Evolutionary conservation across 2,888 invertebrate genomes (phyloP), one percentile per base, ranked within the genome.

Genomic region (Shargacucullia verbasci): DNA sequence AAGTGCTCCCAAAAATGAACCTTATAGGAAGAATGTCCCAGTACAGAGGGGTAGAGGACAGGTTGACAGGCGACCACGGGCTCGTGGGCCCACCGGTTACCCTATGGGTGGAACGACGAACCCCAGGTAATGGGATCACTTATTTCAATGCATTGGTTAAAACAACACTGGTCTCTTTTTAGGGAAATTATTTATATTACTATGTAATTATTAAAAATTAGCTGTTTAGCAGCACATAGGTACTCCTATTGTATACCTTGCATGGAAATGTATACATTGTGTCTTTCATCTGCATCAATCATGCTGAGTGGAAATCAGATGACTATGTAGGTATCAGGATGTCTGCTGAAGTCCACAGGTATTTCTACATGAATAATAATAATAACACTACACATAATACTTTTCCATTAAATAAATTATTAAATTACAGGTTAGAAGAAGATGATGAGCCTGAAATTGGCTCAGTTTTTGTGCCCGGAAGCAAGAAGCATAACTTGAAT

Each of bases 401-500:
- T 10, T 7, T 8, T n/a, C 44, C 0, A 29, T 29, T 25, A 20
- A 33, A 29, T 6, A 29, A 29, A 29, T 14, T 33, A 20, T 45
- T 6, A n/a, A 3, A 46, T 69, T 75, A 60, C 81, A 94, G 94
- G 93, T 52, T 94, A 94, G 95, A 94, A 73, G 90, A 93, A 47
- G 93, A 95, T 68, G 93, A 94, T 67, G 94, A 94, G 82, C 95
- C 95, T 87, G 98, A 98, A 95, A 93, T 96, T 89, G 97, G 97
- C 95, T 98, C 98, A 87, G 96, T 97, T 81, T 96, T 97, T 95
- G 94, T 95, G 87, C 96, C 96, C 89, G 97, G 97, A 94, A 97
- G 97, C 91, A 98, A 97, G 91, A 98, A 98, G 95, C 97, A 97
- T 94, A 98, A 97, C 94, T 95, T 98, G 94, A 98, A 98, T 92